phyloP scores from a whole-genome alignment of 92 coral and sea anemone species.

The Umimayanthus chanpuru region DNA sequence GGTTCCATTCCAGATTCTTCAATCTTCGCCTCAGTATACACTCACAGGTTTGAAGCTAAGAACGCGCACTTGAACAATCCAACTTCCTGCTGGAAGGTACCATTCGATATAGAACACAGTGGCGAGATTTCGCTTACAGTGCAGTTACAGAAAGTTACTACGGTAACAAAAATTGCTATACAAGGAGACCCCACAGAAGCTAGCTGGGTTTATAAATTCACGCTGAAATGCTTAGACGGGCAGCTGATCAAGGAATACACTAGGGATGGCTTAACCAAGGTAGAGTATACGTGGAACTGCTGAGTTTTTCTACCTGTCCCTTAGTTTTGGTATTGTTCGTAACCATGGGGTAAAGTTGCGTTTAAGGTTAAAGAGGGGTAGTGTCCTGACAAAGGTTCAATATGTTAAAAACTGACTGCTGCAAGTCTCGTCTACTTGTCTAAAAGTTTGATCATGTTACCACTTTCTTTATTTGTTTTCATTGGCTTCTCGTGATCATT shows the following conservation, averaged over 20 bases:
- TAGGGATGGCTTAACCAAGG: neutral
- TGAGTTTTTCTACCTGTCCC: neutral
- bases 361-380: too few species aligned
- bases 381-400: too few species aligned
- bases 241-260: neutral
- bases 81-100: constrained; percentile 5
- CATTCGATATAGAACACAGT: neutral
- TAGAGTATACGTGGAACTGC: neutral
- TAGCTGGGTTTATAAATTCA: neutral
- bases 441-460: too few species aligned
- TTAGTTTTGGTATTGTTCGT: neutral
- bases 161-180: constrained; percentile 7
- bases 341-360: neutral
- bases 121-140: neutral
- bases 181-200: constrained; percentile 25
- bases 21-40: constrained; percentile 57
- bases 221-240: neutral
- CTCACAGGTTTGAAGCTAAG: constrained; percentile 49
- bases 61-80: constrained; percentile 64
- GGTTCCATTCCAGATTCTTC: constrained; percentile 57
- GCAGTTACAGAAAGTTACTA: neutral
- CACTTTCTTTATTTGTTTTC: too few species aligned
- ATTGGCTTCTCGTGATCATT: too few species aligned
- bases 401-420: too few species aligned
- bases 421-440: too few species aligned